A percentile compares a stretch with the other conserved stretches of the same genome.
These are phyloP conservation scores for Parambassis ranga DNA, from an alignment of 2,797 vertebrate species.

Conservation along the genomic window DNA sequence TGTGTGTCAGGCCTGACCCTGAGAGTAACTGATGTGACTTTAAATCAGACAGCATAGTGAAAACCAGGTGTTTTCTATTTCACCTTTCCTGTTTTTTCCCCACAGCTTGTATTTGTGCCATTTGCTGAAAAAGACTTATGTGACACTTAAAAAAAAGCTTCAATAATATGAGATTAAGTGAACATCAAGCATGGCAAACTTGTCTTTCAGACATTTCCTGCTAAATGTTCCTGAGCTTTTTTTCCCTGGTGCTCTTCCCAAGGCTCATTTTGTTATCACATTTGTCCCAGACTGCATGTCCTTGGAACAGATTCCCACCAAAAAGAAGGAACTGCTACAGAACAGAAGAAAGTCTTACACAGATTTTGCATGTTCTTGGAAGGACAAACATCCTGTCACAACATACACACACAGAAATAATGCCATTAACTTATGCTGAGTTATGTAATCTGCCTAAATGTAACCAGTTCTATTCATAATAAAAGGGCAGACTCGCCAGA, in stretches of 20 bases:
- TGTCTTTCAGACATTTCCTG: slow-evolving; percentile 17
- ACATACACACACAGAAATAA: too few species aligned
- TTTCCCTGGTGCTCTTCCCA: not conserved
- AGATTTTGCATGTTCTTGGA: not conserved
- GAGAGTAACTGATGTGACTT: slow-evolving; percentile 53
- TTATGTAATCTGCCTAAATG: too few species aligned
- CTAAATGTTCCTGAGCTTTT: not conserved
- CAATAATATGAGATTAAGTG: slow-evolving; percentile 16
- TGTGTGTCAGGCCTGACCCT: slow-evolving; percentile 17
- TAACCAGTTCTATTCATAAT: not conserved
- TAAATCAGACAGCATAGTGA: slow-evolving; percentile 40
- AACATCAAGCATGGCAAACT: slow-evolving; percentile 19
- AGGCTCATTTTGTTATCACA: slow-evolving; percentile 23
- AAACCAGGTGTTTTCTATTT: slow-evolving; percentile 68
- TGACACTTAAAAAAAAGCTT: slow-evolving; percentile 25
- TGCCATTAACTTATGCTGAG: too few species aligned
- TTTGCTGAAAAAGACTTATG: not conserved
- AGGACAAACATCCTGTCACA: slow-evolving; percentile 13
- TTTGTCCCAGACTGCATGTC: slow-evolving; percentile 16
- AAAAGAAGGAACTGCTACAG: slow-evolving; percentile 3
- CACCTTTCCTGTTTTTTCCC: slow-evolving; percentile 53
- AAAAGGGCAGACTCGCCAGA: not conserved
- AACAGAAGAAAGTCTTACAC: slow-evolving; percentile 24
- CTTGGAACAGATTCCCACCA: slow-evolving; percentile 38
- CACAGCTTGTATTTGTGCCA: slow-evolving; percentile 14